Conservation (phyloP, 2,888 invertebrate species). For the Troides aeacus region DNA sequence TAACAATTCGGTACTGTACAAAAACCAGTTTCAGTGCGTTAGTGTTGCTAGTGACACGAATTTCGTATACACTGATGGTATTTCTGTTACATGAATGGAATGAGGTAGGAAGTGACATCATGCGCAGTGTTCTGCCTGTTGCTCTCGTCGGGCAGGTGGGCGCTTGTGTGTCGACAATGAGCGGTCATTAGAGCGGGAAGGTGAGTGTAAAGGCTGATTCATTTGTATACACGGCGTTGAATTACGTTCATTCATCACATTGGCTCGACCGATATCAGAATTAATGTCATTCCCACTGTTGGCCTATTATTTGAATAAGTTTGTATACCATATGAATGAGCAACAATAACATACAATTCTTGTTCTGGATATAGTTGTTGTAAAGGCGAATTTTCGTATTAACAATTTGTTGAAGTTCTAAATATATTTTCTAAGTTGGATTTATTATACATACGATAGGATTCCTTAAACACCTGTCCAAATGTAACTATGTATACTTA, state of each 20-base stretch:
- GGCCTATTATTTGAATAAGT: neutral
- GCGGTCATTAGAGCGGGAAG: constrained; percentile 74
- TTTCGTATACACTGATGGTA: constrained; percentile 44
- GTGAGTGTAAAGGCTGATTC: constrained; percentile 62
- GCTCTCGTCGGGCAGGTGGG: constrained; percentile 55
- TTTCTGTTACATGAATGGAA: constrained; percentile 72
- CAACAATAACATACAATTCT: neutral
- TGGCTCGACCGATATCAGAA: constrained; percentile 2
- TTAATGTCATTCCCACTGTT: neutral
- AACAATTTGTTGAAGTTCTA: too few relatives aligned
- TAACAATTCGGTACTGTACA: constrained; percentile 14
- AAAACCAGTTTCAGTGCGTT: constrained; percentile 31
- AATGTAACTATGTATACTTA: neutral
- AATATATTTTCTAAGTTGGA: too few relatives aligned
- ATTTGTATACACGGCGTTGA: constrained; percentile 53
- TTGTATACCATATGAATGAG: neutral
- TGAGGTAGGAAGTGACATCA: constrained; percentile 76
- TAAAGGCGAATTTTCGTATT: too few relatives aligned
- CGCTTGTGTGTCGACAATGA: constrained; percentile 72
- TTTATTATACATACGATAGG: neutral
- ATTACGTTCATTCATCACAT: constrained; percentile 38
- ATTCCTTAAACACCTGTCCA: neutral
- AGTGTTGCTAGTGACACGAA: constrained; percentile 41
- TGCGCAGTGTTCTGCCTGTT: constrained; percentile 74
- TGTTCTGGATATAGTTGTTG: neutral